A percentile compares a stretch with the other conserved stretches of the same genome.
phyloP scores from a whole-genome alignment of 2,113 vertebrate species.

The Sus scrofa region DNA sequence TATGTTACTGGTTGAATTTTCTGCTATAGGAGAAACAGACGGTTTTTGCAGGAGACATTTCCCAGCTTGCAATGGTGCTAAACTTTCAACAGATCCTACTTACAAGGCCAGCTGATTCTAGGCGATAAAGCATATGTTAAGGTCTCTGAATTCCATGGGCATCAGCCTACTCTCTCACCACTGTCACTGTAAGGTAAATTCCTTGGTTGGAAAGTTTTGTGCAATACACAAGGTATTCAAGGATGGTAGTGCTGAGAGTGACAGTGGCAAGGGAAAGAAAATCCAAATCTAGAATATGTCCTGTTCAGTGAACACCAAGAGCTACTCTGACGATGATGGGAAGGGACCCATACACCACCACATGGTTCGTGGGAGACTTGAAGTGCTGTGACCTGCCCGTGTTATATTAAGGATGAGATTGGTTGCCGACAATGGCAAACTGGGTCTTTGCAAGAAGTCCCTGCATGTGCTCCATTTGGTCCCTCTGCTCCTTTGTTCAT shows the following conservation, averaged over 20 bases:
- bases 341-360: background rate
- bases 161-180: background rate
- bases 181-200: background rate
- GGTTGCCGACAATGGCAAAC: background rate
- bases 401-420: background rate
- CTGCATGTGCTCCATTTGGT: background rate
- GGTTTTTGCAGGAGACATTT: background rate
- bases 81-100: background rate
- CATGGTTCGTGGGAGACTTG: background rate
- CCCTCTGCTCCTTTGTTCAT: background rate
- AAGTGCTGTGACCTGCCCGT: background rate
- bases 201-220: background rate
- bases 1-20: background rate
- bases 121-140: background rate
- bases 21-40: background rate
- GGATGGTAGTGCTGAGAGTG: background rate
- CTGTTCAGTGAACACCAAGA: background rate
- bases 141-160: background rate
- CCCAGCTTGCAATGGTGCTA: background rate
- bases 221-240: background rate
- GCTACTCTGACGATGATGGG: background rate
- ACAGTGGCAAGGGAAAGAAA: background rate
- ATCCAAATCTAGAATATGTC: background rate
- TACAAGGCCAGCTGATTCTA: background rate
- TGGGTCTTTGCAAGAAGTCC: background rate